phyloP scores from a whole-genome alignment of 2,113 vertebrate genomes.

The Rhabdornis inornatus region DNA sequence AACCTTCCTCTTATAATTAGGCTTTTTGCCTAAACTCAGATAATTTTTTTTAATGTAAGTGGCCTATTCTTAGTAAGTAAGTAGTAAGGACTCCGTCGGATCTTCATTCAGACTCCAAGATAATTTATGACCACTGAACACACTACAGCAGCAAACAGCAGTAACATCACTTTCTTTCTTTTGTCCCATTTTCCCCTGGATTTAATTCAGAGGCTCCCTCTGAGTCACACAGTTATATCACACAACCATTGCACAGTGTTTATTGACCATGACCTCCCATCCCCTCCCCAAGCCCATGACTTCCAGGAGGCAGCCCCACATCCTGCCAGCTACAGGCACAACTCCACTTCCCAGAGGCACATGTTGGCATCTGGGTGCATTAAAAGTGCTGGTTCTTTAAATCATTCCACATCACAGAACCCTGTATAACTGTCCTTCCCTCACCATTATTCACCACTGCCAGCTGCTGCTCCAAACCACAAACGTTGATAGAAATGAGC shows the following conservation, averaged over 20 bases:
- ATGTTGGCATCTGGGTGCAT: not conserved
- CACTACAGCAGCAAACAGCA: not conserved
- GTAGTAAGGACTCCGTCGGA: not conserved
- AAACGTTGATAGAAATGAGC: not conserved
- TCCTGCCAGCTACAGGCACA: not conserved
- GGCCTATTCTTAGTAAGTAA: not conserved
- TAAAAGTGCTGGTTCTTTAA: not conserved
- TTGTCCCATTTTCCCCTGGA: not conserved
- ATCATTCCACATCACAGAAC: not conserved
- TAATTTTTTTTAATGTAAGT: not conserved
- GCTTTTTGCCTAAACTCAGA: not conserved
- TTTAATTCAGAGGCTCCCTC: not conserved
- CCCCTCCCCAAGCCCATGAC: not conserved
- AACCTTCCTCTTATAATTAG: not conserved
- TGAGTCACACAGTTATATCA: not conserved
- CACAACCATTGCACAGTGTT: not conserved
- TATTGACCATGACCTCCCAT: not conserved
- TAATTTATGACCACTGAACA: not conserved
- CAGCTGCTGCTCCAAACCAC: not conserved
- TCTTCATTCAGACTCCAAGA: not conserved
- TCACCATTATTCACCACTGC: not conserved
- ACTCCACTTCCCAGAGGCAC: not conserved
- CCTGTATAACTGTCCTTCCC: not conserved
- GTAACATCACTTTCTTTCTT: not conserved
- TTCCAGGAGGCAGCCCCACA: slow-evolving; percentile 12